Conservation (phyloP, 2,113 vertebrate genomes). For the Perognathus longimembris region DNA sequence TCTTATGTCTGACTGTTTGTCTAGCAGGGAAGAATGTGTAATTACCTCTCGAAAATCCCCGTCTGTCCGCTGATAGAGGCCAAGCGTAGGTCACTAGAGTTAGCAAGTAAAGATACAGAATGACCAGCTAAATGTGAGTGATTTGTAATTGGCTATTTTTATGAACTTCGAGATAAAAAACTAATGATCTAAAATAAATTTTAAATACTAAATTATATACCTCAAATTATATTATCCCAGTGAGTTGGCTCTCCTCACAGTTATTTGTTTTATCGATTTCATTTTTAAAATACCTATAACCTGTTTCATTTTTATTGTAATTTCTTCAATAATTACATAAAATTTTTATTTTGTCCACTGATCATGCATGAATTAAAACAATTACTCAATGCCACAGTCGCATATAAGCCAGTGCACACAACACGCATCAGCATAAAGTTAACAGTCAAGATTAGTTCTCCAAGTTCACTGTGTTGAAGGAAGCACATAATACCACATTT, state of each 20-base stretch:
- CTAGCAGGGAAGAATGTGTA: background rate
- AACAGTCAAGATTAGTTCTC: background rate
- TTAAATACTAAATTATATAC: background rate
- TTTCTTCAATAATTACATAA: background rate
- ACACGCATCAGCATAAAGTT: background rate
- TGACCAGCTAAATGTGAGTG: background rate
- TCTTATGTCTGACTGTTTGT: background rate
- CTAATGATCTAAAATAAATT: background rate
- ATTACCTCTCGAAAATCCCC: background rate
- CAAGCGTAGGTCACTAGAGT: background rate
- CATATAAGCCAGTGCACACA: background rate
- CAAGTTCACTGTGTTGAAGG: background rate
- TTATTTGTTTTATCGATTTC: background rate
- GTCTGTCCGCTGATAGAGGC: background rate
- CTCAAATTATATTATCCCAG: background rate
- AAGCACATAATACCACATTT: background rate
- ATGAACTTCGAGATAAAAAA: background rate
- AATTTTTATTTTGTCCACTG: background rate
- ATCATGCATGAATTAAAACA: background rate
- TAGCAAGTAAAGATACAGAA: slow-evolving; percentile 8
- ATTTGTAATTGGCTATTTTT: background rate
- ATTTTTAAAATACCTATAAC: background rate
- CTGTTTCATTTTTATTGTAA: background rate
- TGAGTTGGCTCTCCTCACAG: background rate
- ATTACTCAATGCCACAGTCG: background rate